phyloP scores from a whole-genome alignment of 2,797 vertebrate species.

The Thaleichthys pacificus region DNA sequence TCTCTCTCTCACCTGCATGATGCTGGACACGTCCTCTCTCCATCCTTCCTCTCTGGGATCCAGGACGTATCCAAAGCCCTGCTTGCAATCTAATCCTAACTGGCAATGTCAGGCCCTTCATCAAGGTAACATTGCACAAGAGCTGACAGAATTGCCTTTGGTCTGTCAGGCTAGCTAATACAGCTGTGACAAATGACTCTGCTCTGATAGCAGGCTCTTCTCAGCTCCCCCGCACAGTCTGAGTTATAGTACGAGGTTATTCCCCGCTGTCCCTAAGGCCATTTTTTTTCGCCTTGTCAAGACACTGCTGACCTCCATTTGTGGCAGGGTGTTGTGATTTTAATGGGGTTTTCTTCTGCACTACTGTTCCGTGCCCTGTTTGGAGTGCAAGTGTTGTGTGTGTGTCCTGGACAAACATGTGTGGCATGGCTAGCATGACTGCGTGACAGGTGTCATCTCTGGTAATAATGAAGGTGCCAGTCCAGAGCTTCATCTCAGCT shows the following conservation, averaged over 20 bases:
- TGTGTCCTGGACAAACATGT: conserved; percentile 12
- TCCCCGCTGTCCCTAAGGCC: background rate
- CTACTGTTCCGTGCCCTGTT: background rate
- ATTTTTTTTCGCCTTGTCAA: conserved; percentile 14
- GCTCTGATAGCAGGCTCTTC: background rate
- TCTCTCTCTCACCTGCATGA: too few species aligned
- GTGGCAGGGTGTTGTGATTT: background rate
- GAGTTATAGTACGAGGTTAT: background rate
- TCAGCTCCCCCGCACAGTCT: background rate
- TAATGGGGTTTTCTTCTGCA: background rate
- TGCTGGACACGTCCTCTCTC: conserved; percentile 11
- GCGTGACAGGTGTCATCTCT: background rate
- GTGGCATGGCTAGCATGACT: too few species aligned
- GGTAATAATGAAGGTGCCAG: conserved; percentile 8
- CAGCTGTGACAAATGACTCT: background rate
- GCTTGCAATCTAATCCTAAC: conserved; percentile 32
- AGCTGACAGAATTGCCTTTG: conserved; percentile 56
- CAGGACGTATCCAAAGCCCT: conserved; percentile 25
- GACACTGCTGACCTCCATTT: background rate
- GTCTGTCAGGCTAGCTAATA: conserved; percentile 43
- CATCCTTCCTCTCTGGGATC: conserved; percentile 9
- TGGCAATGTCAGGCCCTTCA: conserved; percentile 38
- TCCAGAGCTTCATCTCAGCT: too few species aligned
- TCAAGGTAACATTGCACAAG: conserved; percentile 44
- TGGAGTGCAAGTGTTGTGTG: background rate